Evolutionary conservation across 2,888 invertebrate species (phyloP).

Genomic region (Ariolimax columbianus): DNA sequence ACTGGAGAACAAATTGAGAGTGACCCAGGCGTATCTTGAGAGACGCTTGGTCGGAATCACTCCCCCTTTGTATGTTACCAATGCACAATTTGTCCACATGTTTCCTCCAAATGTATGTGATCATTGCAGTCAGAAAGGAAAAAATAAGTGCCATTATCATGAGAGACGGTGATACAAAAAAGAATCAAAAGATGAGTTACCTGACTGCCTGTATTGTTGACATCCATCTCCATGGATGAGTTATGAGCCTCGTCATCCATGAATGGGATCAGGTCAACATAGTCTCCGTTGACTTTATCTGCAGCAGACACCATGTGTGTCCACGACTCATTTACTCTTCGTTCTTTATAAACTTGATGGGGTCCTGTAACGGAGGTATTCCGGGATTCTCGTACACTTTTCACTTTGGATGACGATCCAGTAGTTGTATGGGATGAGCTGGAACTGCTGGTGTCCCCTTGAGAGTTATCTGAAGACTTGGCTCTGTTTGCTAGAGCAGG

Average conservation of each 20-base stretch:
- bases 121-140: too few species aligned
- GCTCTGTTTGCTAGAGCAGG: slow-evolving; percentile 55
- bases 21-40: too few species aligned
- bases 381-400: slow-evolving; percentile 1
- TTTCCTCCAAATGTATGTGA: too few species aligned
- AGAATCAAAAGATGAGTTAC: slow-evolving; percentile 8
- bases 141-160: too few species aligned
- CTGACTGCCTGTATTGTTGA: slow-evolving; percentile 56
- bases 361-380: slow-evolving; percentile 12
- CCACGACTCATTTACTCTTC: slow-evolving; percentile 72
- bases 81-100: too few species aligned
- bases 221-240: slow-evolving; percentile 77
- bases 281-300: slow-evolving; percentile 81
- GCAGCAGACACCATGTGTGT: slow-evolving; percentile 74
- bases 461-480: slow-evolving; percentile 24
- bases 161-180: neutral
- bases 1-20: too few species aligned
- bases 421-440: neutral
- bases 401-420: neutral
- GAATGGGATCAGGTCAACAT: slow-evolving; percentile 76
- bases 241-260: slow-evolving; percentile 82
- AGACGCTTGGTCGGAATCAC: too few species aligned
- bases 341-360: slow-evolving; percentile 48
- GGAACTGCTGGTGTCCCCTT: slow-evolving; percentile 6
- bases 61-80: too few species aligned